phyloP scores from a whole-genome alignment of 2,888 invertebrate genomes.

The Xiphydria camelus region DNA sequence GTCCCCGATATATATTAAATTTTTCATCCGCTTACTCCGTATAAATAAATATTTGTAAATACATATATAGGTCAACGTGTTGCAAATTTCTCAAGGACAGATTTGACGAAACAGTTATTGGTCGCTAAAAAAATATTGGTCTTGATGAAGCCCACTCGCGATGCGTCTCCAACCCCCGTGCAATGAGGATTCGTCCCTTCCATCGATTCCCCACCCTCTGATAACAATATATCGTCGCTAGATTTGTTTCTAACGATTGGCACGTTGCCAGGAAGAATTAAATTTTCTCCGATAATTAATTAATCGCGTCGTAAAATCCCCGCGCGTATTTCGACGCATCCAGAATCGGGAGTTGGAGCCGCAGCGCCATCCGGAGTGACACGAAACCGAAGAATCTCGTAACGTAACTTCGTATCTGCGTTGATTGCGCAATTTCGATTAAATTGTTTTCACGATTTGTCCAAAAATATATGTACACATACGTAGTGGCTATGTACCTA shows the following conservation, averaged over 20 bases:
- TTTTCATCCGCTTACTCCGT: conserved; percentile 37
- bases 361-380: not conserved
- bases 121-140: not conserved
- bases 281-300: no score
- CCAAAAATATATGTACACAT: conserved; percentile 13
- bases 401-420: conserved; percentile 18
- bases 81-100: conserved; percentile 8
- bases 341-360: no score
- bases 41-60: conserved; percentile 48
- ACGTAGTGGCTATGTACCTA: conserved; percentile 41
- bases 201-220: no score
- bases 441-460: conserved; percentile 9
- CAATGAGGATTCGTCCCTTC: not conserved
- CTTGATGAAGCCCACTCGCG: not conserved
- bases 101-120: no score
- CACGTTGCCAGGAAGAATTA: no score
- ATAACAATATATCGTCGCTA: no score
- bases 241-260: no score
- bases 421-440: conserved; percentile 35
- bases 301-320: no score
- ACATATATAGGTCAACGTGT: conserved; percentile 27
- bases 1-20: conserved; percentile 49
- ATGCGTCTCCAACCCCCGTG: not conserved
- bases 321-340: no score
- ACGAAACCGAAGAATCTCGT: not conserved